These are phyloP conservation scores for Heliconius hortense DNA, from an alignment of 2,888 invertebrate species.

Conservation along the genomic window DNA sequence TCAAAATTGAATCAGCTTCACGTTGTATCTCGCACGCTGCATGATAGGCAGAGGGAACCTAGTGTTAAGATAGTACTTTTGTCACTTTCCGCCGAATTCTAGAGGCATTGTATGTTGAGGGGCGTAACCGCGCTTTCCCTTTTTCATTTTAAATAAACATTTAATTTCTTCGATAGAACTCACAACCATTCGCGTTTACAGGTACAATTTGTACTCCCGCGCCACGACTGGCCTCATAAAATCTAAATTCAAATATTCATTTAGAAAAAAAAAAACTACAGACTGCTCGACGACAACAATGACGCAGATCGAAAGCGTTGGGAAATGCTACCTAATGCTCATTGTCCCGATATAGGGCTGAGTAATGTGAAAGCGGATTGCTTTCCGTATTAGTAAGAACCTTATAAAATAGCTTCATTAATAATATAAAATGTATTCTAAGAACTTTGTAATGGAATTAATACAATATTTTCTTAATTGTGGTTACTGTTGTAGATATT, in stretches of 20 bases:
- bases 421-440: conserved; percentile 8
- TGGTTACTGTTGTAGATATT: not conserved
- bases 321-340: not conserved
- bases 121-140: no score
- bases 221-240: no score
- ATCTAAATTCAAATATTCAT: not conserved
- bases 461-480: not conserved
- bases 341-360: conserved; percentile 16
- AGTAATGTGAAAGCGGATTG: conserved; percentile 14
- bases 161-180: no score
- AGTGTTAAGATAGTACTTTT: no score
- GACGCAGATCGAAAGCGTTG: not conserved
- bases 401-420: conserved; percentile 1
- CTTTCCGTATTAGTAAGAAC: conserved; percentile 11
- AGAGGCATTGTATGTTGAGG: no score
- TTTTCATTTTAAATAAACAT: no score
- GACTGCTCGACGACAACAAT: conserved; percentile 6
- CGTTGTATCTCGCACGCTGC: no score
- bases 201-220: no score
- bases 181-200: no score
- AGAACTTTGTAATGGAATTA: not conserved
- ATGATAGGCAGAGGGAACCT: no score
- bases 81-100: no score
- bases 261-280: not conserved
- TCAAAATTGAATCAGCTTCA: no score